phyloP scores from a whole-genome alignment of 92 coral and sea anemone genomes.

The Paramuricea clavata region DNA sequence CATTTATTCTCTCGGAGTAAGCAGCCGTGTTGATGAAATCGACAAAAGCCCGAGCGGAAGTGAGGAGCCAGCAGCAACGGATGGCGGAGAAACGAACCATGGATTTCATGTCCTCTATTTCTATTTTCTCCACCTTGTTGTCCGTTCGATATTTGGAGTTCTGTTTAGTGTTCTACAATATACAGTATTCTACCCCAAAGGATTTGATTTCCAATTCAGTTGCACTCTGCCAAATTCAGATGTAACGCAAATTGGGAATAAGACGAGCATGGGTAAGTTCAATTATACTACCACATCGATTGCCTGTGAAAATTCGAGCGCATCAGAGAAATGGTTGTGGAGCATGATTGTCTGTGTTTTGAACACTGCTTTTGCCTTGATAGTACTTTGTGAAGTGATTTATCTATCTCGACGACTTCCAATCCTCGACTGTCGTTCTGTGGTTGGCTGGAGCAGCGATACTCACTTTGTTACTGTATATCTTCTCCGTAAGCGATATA shows the following conservation, averaged over 20 bases:
- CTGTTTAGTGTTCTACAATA: not conserved
- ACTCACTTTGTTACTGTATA: constrained; percentile 17
- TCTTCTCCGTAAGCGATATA: constrained; percentile 17
- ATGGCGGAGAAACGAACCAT: constrained; percentile 49
- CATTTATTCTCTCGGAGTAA: not conserved
- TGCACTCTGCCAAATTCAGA: constrained; percentile 14
- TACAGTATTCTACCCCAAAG: constrained; percentile 15
- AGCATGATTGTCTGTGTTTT: not conserved
- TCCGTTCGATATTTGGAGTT: not conserved
- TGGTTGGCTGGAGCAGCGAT: constrained; percentile 8
- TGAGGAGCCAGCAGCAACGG: not conserved
- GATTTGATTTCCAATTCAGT: constrained; percentile 4
- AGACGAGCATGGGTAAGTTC: no score
- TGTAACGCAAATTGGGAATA: no score
- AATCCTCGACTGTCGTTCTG: not conserved
- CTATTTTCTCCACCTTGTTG: not conserved
- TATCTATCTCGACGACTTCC: constrained; percentile 11
- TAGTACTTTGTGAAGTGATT: not conserved
- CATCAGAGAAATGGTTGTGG: not conserved
- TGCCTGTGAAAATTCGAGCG: not conserved
- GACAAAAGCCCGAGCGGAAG: not conserved
- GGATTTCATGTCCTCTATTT: constrained; percentile 19
- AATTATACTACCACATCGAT: not conserved
- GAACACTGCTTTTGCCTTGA: not conserved
- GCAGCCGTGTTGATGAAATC: not conserved